Base-by-base conservation (phyloP, 2,888 invertebrate genomes). In the Conops quadrifasciatus region DNA sequence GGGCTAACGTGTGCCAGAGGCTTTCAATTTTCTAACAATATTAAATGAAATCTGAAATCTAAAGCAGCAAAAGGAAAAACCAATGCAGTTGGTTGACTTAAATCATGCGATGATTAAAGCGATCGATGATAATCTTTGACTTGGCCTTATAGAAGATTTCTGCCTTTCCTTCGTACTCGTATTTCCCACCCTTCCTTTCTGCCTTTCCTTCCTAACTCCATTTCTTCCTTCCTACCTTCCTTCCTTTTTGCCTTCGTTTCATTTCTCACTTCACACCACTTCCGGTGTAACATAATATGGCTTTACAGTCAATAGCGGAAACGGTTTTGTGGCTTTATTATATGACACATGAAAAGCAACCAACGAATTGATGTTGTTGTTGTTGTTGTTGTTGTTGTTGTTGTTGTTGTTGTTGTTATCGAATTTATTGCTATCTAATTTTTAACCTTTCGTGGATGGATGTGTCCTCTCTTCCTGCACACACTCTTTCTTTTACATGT, bases 291-390 rank as follows among this genome's bases (percentile, higher is more conserved):
- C n/a, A n/a, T n/a, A n/a, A 24, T 53, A 36, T 53, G 53, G 21
- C 53, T 53, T n/a, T 11, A 53, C 24, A 21, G 24, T 24, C 43
- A 58, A 24, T 49, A 49, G 49, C 67, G 67, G 67, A 67, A 67
- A 45, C 58, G 67, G 67, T 56, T n/a, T n/a, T 30, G 67, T 58
- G 26, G 36, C 24, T 43, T 56, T 67, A 67, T 67, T 67, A 58
- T 36, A 43, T 67, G 56, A 21, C 63, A 63, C 28, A 58, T 58
- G 58, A 2, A 24, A 28, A 49, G 49, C n/a, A 1, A 49, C 49
- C 21, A 26, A 19, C 16, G 1, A 26, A 26, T 28, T 58, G 58
- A 26, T 28, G 49, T 49, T 49, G 11, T 5, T 13, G 58, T 26
- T 58, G 28, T 28, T 58, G 19, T 21, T 58, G 24, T 58, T n/a